These are phyloP conservation scores for Tetramorium parvispinum DNA, from an alignment of 1,140 invertebrate genomes.

Conservation along the genomic window DNA sequence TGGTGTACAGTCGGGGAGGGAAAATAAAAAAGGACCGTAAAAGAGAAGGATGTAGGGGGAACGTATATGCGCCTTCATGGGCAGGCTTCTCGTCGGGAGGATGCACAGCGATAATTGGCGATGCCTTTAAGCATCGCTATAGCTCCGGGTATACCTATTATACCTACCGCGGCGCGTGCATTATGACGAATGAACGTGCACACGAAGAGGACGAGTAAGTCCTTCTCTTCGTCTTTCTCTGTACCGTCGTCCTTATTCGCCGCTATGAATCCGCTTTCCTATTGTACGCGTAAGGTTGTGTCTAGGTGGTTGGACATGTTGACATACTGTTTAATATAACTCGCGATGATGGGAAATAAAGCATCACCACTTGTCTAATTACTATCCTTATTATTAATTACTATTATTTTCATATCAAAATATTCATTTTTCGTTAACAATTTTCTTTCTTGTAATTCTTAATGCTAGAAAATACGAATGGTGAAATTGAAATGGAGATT, in stretches of 20 bases:
- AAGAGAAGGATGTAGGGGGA: not conserved
- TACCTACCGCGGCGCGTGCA: constrained; percentile 56
- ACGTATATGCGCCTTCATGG: constrained; percentile 46
- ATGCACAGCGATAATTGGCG: constrained; percentile 71
- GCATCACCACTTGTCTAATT: not conserved
- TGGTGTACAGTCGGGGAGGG: not conserved
- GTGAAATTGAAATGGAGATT: not conserved
- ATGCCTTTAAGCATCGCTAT: constrained; percentile 62
- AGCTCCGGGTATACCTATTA: constrained; percentile 62
- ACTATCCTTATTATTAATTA: not conserved
- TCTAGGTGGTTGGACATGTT: constrained; percentile 7
- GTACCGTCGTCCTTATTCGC: not conserved
- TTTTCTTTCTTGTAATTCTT: not conserved
- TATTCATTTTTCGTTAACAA: not conserved
- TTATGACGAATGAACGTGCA: constrained; percentile 70
- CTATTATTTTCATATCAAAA: not conserved
- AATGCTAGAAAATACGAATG: not conserved
- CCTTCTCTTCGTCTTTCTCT: not conserved
- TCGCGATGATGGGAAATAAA: not conserved
- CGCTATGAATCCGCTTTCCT: constrained; percentile 8
- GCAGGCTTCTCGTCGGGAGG: constrained; percentile 52
- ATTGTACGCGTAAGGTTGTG: not conserved
- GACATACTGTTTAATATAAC: not conserved
- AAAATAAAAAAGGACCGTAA: constrained; percentile 20
- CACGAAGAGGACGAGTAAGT: constrained; percentile 10